Base-by-base conservation (phyloP, 2,797 vertebrate genomes). In the Hydrolagus colliei region DNA sequence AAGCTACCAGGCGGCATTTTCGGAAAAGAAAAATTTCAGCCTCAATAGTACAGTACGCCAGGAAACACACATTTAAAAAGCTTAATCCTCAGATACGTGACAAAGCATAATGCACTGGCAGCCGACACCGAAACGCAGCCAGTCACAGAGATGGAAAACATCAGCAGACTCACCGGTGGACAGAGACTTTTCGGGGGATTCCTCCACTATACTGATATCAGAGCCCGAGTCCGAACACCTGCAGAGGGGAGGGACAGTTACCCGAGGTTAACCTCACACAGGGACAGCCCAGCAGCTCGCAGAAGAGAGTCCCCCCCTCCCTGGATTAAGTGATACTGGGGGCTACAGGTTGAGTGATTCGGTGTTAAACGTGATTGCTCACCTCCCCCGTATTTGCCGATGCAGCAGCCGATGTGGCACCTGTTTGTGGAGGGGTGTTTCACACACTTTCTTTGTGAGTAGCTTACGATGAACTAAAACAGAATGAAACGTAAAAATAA, bases 371-470 rank as follows among this genome's bases (percentile, higher is more conserved):
- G 18, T 82, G 63, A 27, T 67, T 8, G 89, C 95, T 92, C 87
- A 98, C 98, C 97, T 92, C 91, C 96, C 96, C 87, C 94, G 94
- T 87, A 93, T 96, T 88, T 98, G 98, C 20, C 92, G 95, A 6
- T 95, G 91, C 0, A 98, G 91, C 7, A 98, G 92, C 22, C 96
- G 94, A 87, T 91, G 93, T 72, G 96, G 95, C 75, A 96, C 94
- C 80, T 99, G 98, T 86, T 98, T 99, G 90, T 98, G 97, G 0
- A 91, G 87, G 0, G 98, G 98, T 0, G 97, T 99, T 89, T 98
- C 97, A 9, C 94, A 93, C 87, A 99, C 97, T 86, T 93, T 95
- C 89, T 94, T 97, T 5, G 97, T 98, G 86, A 98, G 86, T 13
- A 98, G 91, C 88, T 90, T 94, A 86, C 89, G 94, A 77, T 88